Conservation (phyloP, 2,797 vertebrate species). For the Taenioides sp. region DNA sequence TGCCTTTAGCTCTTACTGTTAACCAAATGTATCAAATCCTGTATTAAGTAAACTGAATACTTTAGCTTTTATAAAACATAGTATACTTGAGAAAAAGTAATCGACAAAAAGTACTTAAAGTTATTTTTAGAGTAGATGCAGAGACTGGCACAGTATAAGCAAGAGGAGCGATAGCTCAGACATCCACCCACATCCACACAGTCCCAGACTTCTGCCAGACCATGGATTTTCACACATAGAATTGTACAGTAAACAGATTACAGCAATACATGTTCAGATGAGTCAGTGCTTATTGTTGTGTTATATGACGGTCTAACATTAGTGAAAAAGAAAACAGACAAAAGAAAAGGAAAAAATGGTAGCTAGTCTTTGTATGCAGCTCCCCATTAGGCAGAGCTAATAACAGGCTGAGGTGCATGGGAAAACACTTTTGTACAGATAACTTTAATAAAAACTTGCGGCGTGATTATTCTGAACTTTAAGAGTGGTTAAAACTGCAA, state of each 20-base stretch:
- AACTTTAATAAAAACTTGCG: background rate
- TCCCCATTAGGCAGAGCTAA: background rate
- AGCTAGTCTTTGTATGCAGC: background rate
- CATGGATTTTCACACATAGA: background rate
- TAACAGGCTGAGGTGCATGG: background rate
- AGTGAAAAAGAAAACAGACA: background rate
- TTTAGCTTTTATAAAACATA: background rate
- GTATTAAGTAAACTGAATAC: background rate
- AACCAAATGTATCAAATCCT: no score
- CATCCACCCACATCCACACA: slow-evolving; percentile 12
- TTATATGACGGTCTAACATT: background rate
- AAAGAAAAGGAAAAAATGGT: background rate
- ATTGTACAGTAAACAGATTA: background rate
- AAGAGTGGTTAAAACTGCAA: background rate
- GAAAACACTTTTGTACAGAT: background rate
- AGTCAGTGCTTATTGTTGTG: background rate
- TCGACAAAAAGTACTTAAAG: background rate
- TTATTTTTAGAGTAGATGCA: slow-evolving; percentile 10
- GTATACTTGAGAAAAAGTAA: background rate
- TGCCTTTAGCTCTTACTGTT: no score
- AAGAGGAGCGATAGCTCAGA: slow-evolving; percentile 12
- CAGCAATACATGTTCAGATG: background rate
- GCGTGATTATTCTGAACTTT: background rate
- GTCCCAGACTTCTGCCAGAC: background rate
- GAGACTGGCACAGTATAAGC: slow-evolving; percentile 20